Conservation (phyloP, 2,797 vertebrate species). For the Alexandromys oeconomus region DNA sequence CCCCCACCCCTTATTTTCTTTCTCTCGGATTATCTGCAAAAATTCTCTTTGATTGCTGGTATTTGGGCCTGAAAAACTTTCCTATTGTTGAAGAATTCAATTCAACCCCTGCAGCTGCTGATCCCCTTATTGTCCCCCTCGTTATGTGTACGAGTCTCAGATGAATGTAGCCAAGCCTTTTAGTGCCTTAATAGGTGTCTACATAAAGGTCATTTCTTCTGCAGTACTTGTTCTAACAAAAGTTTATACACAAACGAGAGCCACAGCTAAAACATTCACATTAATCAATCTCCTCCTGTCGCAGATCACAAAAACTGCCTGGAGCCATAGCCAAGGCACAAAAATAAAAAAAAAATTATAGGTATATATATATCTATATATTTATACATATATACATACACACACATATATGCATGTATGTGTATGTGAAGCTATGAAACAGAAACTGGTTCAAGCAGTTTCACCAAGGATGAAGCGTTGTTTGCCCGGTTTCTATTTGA, state of each 20-base stretch:
- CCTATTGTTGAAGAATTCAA: constrained; percentile 94
- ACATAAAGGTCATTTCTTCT: constrained; percentile 93
- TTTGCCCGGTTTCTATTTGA: constrained; percentile 65
- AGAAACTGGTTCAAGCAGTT: constrained; percentile 68
- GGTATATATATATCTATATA: no score
- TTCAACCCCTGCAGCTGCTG: constrained; percentile 93
- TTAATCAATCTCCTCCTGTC: constrained; percentile 85
- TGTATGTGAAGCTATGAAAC: constrained; percentile 35
- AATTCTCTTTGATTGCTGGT: constrained; percentile 90
- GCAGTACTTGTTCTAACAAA: constrained; percentile 91
- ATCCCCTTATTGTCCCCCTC: constrained; percentile 90
- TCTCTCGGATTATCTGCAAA: constrained; percentile 89
- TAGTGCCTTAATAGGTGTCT: constrained; percentile 93
- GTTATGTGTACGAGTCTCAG: constrained; percentile 92
- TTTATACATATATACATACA: no score
- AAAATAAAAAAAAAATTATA: constrained; percentile 51
- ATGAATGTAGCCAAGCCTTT: constrained; percentile 92
- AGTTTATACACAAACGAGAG: constrained; percentile 90
- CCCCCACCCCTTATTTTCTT: constrained; percentile 88
- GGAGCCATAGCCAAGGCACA: constrained; percentile 58
- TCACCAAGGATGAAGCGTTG: constrained; percentile 41
- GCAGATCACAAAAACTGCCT: constrained; percentile 78
- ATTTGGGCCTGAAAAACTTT: constrained; percentile 90
- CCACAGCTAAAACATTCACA: constrained; percentile 88
- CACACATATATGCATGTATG: no score